Evolutionary conservation across 92 coral and sea anemone genomes (phyloP).

Genomic region (Epizoanthus rinbou): DNA sequence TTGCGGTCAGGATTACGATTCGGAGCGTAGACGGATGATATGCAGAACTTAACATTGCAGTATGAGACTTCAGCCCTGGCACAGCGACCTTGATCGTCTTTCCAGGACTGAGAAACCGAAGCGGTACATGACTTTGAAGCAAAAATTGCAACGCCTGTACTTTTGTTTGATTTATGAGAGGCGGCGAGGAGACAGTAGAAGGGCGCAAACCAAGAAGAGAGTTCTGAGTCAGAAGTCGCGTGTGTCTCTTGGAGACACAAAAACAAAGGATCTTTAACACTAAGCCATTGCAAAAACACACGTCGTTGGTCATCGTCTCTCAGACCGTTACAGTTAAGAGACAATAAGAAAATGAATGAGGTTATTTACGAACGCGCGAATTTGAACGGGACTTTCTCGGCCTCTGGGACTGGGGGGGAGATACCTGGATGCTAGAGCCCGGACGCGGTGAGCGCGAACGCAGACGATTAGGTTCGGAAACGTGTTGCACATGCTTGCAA

Average conservation of each 20-base stretch:
- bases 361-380: too few relatives aligned
- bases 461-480: too few relatives aligned
- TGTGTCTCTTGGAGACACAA: conserved; percentile 55
- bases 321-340: too few relatives aligned
- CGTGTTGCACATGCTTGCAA: too few relatives aligned
- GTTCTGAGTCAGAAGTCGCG: not conserved
- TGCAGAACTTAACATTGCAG: not conserved
- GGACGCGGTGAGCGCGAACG: too few relatives aligned
- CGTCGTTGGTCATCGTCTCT: too few relatives aligned
- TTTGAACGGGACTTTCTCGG: too few relatives aligned
- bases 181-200: not conserved
- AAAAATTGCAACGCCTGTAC: not conserved
- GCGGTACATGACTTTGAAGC: not conserved
- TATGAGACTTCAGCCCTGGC: not conserved
- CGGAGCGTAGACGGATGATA: not conserved
- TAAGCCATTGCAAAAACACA: too few relatives aligned
- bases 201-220: not conserved
- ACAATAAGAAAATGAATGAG: too few relatives aligned
- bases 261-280: not conserved
- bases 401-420: too few relatives aligned
- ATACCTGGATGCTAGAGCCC: too few relatives aligned
- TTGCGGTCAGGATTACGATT: conserved; percentile 4
- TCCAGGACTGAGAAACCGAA: not conserved
- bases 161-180: not conserved
- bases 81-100: not conserved